Base-by-base conservation (phyloP, 2,113 vertebrate species). In the Myiagra hebetior region DNA sequence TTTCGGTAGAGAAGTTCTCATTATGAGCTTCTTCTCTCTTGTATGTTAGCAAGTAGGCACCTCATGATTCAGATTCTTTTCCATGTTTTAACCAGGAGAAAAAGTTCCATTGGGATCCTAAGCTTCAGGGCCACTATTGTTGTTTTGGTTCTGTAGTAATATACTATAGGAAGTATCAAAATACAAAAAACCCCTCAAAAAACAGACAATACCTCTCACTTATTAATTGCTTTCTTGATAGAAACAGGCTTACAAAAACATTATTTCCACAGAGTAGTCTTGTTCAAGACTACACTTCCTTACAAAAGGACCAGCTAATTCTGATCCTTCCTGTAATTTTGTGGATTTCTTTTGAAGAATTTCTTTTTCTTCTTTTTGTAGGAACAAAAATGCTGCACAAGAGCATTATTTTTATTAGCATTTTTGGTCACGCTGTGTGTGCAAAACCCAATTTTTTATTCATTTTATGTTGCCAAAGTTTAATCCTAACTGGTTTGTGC, bases 131-230 rank as follows among this genome's bases (percentile, higher is more conserved):
- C 20, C 42, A 69, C n/a, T 57, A 64, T 31, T 46, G 7, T 5
- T 73, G 7, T 37, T 89, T 27, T 53, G 3, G 5, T 86, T 75
- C 33, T 50, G 12, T 39, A 19, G n/a, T 11, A 63, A 8, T 64
- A 14, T 9, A 52, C 4, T 75, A 85, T 22, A 9, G 20, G 26
- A 68, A 55, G 28, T 27, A 77, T 7, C 7, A 60, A 68, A 79
- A 69, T 5, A 55, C 6, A 21, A 46, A 70, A 63, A 85, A 23
- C 0, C 5, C 8, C 22, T 3, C 9, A 0, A 28, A 53, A 42
- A 68, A 2, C 5, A 69, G 75, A 37, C 4, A 50, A 64, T 16
- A 60, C 0, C 1, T 12, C 13, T 68, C 35, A 77, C 15, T 64
- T 47, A 27, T 55, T 57, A 73, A 62, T 53, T 73, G 11, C 8